A percentile compares a stretch with the other conserved stretches of the same genome.
Conservation (phyloP, 2,797 vertebrate genomes). For the Glossophaga mutica region DNA sequence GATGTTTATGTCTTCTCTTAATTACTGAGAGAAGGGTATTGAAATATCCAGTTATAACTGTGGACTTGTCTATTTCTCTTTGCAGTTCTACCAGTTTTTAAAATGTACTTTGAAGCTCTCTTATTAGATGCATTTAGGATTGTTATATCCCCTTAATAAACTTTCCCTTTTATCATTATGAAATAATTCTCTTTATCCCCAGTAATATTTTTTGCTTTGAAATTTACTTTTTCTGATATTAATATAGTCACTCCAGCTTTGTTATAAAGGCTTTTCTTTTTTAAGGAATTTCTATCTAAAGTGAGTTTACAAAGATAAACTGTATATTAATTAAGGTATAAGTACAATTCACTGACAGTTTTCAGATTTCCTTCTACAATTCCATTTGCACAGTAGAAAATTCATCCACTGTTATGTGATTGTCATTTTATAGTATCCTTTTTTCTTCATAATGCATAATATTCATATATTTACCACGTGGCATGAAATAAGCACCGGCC, state of each 20-base stretch:
- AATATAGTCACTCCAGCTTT: background rate
- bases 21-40: background rate
- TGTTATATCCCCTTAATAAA: background rate
- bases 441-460: background rate
- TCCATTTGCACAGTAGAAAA: background rate
- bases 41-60: background rate
- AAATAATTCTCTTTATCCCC: background rate
- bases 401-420: background rate
- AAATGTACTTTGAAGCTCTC: background rate
- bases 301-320: conserved; percentile 23
- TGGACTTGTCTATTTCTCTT: background rate
- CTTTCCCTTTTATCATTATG: background rate
- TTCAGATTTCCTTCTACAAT: background rate
- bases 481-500: background rate
- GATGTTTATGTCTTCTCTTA: background rate
- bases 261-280: background rate
- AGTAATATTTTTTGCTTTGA: conserved; percentile 18
- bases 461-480: background rate
- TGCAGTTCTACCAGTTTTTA: background rate
- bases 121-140: background rate
- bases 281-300: background rate
- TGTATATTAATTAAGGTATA: background rate
- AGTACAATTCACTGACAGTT: background rate
- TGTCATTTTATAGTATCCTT: background rate
- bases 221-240: conserved; percentile 32